Percentiles rank a stretch among this genome's conserved stretches.
phyloP scores from a whole-genome alignment of 2,113 vertebrate genomes.

The Colistium nudipinnis region DNA sequence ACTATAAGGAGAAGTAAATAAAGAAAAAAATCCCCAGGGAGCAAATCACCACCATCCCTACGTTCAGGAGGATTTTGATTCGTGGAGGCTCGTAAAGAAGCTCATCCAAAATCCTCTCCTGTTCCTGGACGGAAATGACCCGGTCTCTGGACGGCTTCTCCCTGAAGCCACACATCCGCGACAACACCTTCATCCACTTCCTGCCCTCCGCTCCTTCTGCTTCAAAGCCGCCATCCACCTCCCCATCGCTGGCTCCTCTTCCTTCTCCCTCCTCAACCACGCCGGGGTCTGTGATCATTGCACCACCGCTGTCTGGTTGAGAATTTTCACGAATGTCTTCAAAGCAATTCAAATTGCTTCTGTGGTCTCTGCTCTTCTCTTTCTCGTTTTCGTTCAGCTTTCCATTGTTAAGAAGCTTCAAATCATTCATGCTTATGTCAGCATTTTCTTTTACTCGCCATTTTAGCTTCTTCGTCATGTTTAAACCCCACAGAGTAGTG shows the following conservation, averaged over 20 bases:
- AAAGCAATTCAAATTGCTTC: constrained; percentile 66
- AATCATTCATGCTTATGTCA: constrained; percentile 71
- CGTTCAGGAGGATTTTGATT: constrained; percentile 85
- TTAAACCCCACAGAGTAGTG: constrained; percentile 91
- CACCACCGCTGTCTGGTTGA: not conserved
- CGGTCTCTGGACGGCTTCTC: constrained; percentile 77
- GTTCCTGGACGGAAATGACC: constrained; percentile 78
- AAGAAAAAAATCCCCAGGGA: constrained; percentile 89
- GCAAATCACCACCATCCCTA: constrained; percentile 86
- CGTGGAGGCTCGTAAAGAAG: constrained; percentile 88
- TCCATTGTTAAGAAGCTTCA: constrained; percentile 50
- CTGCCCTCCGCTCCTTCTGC: constrained; percentile 3
- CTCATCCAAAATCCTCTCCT: constrained; percentile 84
- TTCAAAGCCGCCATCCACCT: constrained; percentile 11
- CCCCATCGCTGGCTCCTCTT: not conserved
- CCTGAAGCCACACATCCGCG: constrained; percentile 87
- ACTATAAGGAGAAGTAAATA: constrained; percentile 90
- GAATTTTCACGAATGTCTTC: constrained; percentile 58
- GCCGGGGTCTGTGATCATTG: constrained; percentile 53
- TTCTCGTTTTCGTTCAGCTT: constrained; percentile 5
- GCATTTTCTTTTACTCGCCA: constrained; percentile 24
- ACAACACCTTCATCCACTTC: constrained; percentile 64
- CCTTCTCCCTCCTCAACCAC: constrained; percentile 80
- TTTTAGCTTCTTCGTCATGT: constrained; percentile 54
- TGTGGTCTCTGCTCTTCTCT: constrained; percentile 64